phyloP scores from a whole-genome alignment of 2,888 invertebrate genomes.

The Argyresthia albistria region DNA sequence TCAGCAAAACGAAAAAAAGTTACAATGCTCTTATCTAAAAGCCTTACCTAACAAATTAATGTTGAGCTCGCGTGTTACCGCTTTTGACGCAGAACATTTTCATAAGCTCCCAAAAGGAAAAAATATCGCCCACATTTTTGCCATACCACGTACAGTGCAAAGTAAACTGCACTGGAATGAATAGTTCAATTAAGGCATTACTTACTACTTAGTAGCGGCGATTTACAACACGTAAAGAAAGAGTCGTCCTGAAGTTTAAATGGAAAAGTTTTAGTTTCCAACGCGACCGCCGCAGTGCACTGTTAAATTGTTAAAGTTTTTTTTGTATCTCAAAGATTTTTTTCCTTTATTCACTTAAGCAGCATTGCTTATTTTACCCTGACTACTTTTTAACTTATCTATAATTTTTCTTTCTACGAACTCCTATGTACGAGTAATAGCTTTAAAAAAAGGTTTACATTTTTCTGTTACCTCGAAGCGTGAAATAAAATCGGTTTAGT shows the following conservation, averaged over 20 bases:
- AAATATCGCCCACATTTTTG: neutral
- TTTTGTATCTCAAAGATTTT: conserved; percentile 6
- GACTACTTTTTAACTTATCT: too few relatives aligned
- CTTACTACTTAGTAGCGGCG: neutral
- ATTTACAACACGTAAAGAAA: conserved; percentile 10
- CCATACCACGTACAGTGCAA: neutral
- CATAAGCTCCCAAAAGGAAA: neutral
- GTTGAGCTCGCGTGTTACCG: conserved; percentile 30
- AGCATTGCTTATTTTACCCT: too few relatives aligned
- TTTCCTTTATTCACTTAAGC: too few relatives aligned
- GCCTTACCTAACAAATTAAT: conserved; percentile 40
- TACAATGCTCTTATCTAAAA: conserved; percentile 29
- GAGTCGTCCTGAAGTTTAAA: conserved; percentile 31
- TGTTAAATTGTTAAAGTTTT: conserved; percentile 38
- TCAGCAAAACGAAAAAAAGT: conserved; percentile 36
- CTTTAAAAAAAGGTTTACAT: neutral
- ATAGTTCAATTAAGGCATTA: conserved; percentile 9
- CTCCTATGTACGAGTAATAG: neutral
- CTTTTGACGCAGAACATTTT: conserved; percentile 26
- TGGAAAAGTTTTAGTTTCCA: conserved; percentile 50
- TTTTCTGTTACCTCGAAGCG: neutral
- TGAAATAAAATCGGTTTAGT: neutral
- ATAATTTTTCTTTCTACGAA: neutral
- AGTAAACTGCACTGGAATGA: neutral
- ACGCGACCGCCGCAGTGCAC: conserved; percentile 36